These are phyloP conservation scores for Harmothoe impar DNA, from an alignment of 2,888 invertebrate genomes.

Conservation along the genomic window DNA sequence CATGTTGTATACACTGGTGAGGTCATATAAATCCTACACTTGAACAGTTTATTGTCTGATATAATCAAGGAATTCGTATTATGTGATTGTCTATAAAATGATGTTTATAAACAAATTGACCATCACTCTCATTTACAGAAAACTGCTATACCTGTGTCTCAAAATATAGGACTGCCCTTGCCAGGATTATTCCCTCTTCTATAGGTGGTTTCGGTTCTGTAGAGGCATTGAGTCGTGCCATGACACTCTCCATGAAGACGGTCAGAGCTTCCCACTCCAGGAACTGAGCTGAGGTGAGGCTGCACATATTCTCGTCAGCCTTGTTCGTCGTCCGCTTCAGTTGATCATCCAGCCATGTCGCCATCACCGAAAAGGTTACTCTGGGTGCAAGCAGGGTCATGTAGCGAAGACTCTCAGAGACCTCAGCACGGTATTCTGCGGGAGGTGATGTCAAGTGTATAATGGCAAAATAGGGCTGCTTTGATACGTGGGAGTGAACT, in stretches of 20 bases:
- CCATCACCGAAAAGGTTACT: conserved; percentile 92
- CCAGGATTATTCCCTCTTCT: conserved; percentile 89
- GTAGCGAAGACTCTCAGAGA: conserved; percentile 90
- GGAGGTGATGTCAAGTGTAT: background rate
- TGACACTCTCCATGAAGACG: conserved; percentile 89
- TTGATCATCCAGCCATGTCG: conserved; percentile 91
- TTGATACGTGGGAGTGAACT: too few relatives aligned
- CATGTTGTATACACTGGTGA: too few relatives aligned
- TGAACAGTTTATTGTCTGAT: too few relatives aligned
- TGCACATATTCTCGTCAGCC: conserved; percentile 75
- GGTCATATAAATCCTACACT: too few relatives aligned
- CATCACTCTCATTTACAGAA: too few relatives aligned
- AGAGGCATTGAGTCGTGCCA: conserved; percentile 85
- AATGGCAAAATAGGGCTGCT: too few relatives aligned
- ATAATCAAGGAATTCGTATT: too few relatives aligned
- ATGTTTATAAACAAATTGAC: too few relatives aligned
- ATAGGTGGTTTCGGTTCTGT: conserved; percentile 87
- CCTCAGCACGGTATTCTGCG: conserved; percentile 89
- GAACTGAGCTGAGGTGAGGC: conserved; percentile 86
- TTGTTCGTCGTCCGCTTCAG: conserved; percentile 84
- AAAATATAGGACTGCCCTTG: conserved; percentile 91
- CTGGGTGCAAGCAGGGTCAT: conserved; percentile 92
- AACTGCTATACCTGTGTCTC: conserved; percentile 86
- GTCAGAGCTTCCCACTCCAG: conserved; percentile 85
- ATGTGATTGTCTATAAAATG: too few relatives aligned